These are phyloP conservation scores for Phacellophora camtschatica DNA, from an alignment of 30 jellyfish, hydroid and myxozoan species.

Conservation along the genomic window DNA sequence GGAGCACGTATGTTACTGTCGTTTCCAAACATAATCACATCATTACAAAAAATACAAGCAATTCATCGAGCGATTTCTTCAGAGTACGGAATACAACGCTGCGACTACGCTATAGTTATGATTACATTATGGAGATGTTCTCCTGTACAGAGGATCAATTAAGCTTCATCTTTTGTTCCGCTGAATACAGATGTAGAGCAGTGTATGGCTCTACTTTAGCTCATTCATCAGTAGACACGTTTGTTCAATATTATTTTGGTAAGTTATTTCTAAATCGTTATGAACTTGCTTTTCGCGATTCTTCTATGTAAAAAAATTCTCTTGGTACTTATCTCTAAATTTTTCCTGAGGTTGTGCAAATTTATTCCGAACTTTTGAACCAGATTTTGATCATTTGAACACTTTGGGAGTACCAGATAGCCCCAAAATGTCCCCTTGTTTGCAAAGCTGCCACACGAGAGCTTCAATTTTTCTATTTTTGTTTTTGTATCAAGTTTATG, in stretches of 20 bases:
- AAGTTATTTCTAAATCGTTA: too few relatives aligned
- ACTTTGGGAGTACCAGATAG: too few relatives aligned
- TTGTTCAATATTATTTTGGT: constrained; percentile 39
- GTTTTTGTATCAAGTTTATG: too few relatives aligned
- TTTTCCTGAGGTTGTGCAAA: too few relatives aligned
- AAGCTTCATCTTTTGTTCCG: neutral
- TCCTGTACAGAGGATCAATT: neutral
- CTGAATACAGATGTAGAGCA: constrained; percentile 33
- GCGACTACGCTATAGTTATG: constrained; percentile 11
- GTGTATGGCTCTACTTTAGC: neutral
- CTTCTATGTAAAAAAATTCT: too few relatives aligned
- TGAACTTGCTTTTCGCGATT: too few relatives aligned
- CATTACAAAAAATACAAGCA: neutral
- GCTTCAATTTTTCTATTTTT: too few relatives aligned
- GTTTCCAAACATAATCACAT: constrained; percentile 21
- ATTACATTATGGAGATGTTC: constrained; percentile 41
- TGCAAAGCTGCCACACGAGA: too few relatives aligned
- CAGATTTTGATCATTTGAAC: too few relatives aligned
- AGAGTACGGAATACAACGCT: neutral
- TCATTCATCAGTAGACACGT: neutral
- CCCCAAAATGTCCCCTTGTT: too few relatives aligned
- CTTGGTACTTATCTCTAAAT: too few relatives aligned
- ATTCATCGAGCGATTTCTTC: neutral
- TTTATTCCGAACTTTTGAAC: too few relatives aligned
- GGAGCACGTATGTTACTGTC: neutral